Conservation (phyloP, 2,888 invertebrate species). For the Pasiphila rectangulata region DNA sequence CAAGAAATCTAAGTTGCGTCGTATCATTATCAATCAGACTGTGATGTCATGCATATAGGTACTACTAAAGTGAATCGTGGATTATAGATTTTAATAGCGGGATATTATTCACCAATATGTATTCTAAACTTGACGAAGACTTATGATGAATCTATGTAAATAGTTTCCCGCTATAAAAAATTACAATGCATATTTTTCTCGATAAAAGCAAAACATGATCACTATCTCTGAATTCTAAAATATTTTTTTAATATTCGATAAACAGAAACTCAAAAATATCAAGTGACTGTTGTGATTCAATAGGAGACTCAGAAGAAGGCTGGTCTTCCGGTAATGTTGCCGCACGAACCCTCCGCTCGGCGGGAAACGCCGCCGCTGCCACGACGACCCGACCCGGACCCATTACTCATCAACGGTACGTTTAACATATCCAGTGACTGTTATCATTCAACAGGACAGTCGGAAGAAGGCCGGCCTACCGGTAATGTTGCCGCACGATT, state of each 20-base stretch:
- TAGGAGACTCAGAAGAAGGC: slow-evolving; percentile 93
- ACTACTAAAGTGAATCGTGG: no score
- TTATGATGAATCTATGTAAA: no score
- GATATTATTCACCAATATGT: no score
- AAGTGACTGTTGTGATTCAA: not conserved
- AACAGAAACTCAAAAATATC: not conserved
- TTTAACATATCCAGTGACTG: not conserved
- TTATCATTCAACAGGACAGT: slow-evolving; percentile 80
- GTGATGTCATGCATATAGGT: no score
- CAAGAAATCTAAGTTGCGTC: no score
- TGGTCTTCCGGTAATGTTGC: slow-evolving; percentile 90
- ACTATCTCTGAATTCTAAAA: not conserved
- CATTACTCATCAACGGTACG: slow-evolving; percentile 81
- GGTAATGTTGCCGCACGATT: slow-evolving; percentile 89
- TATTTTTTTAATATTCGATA: not conserved
- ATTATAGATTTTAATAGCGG: no score
- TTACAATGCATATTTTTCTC: no score
- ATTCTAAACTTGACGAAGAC: no score
- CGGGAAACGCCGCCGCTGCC: slow-evolving; percentile 89
- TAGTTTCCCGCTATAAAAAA: no score
- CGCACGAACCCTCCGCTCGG: slow-evolving; percentile 88
- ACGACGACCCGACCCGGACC: slow-evolving; percentile 87
- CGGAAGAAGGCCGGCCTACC: slow-evolving; percentile 94
- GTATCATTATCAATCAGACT: no score
- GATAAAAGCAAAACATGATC: no score